phyloP scores from a whole-genome alignment of 2,113 vertebrate genomes.

The Andinoacara biseriatus region DNA sequence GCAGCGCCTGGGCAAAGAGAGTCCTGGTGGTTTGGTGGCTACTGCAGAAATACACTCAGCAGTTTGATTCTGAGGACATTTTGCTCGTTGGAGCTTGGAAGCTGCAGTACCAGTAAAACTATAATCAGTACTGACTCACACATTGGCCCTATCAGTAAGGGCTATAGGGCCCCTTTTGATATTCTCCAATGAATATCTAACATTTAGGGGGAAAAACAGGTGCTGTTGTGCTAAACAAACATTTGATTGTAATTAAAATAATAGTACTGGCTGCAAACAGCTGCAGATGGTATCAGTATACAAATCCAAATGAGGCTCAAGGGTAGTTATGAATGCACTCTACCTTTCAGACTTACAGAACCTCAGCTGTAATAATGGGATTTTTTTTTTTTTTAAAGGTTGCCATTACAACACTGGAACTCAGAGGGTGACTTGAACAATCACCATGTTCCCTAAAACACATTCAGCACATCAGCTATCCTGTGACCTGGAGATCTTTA shows the following conservation, averaged over 20 bases:
- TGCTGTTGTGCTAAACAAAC: neutral
- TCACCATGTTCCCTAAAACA: constrained; percentile 52
- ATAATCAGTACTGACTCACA: neutral
- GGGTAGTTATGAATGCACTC: neutral
- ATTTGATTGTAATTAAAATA: constrained; percentile 3
- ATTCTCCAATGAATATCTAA: neutral
- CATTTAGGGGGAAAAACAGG: neutral
- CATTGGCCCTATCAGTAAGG: neutral
- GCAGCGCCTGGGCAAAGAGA: neutral
- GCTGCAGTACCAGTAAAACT: neutral
- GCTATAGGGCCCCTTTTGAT: neutral
- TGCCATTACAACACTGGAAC: constrained; percentile 7
- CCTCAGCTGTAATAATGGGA: constrained; percentile 22
- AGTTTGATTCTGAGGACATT: neutral
- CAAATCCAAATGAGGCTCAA: neutral
- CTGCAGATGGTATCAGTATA: neutral
- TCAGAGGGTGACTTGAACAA: constrained; percentile 24
- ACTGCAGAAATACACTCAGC: neutral
- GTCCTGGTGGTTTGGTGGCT: neutral
- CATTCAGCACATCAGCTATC: constrained; percentile 41
- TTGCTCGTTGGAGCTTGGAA: neutral
- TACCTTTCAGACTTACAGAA: neutral
- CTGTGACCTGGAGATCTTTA: constrained; percentile 52
- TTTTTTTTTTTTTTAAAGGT: no score
- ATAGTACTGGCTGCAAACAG: neutral